These are phyloP conservation scores for Oscheius sp. DNA, from an alignment of 2,888 invertebrate genomes.

Conservation along the genomic window DNA sequence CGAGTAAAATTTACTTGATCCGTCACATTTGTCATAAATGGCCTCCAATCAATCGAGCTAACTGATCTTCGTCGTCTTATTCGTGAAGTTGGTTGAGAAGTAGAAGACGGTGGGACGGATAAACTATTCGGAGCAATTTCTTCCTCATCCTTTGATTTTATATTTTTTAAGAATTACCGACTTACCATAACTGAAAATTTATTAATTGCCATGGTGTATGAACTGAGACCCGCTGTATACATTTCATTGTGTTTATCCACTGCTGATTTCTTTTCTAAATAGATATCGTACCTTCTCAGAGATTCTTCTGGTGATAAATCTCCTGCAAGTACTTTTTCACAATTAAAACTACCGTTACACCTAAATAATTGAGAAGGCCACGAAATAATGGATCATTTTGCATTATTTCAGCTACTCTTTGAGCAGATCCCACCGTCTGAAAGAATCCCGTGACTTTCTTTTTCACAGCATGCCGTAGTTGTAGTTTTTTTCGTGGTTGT, in stretches of 20 bases:
- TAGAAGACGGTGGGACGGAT: background rate
- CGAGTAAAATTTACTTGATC: slow-evolving; percentile 74
- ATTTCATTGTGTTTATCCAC: slow-evolving; percentile 46
- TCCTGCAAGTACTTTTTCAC: background rate
- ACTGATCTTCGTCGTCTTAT: background rate
- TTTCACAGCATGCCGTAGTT: background rate
- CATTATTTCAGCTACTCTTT: slow-evolving; percentile 38
- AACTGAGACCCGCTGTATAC: slow-evolving; percentile 36
- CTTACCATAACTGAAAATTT: slow-evolving; percentile 43
- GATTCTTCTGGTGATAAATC: slow-evolving; percentile 37
- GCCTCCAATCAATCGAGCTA: slow-evolving; percentile 79
- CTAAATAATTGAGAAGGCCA: slow-evolving; percentile 38
- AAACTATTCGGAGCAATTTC: slow-evolving; percentile 47
- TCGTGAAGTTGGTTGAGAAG: background rate
- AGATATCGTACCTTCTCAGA: slow-evolving; percentile 40
- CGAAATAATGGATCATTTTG: slow-evolving; percentile 41
- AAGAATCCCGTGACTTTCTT: no score
- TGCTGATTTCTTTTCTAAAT: slow-evolving; percentile 33
- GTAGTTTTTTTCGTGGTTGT: background rate
- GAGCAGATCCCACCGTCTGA: slow-evolving; percentile 19
- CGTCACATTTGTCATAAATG: slow-evolving; percentile 79
- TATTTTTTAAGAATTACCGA: background rate
- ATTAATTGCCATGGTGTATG: slow-evolving; percentile 44
- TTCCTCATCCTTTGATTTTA: background rate
- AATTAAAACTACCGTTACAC: background rate